Base-by-base conservation (phyloP, 2,888 invertebrate species). In the Peribatodes rhomboidaria region DNA sequence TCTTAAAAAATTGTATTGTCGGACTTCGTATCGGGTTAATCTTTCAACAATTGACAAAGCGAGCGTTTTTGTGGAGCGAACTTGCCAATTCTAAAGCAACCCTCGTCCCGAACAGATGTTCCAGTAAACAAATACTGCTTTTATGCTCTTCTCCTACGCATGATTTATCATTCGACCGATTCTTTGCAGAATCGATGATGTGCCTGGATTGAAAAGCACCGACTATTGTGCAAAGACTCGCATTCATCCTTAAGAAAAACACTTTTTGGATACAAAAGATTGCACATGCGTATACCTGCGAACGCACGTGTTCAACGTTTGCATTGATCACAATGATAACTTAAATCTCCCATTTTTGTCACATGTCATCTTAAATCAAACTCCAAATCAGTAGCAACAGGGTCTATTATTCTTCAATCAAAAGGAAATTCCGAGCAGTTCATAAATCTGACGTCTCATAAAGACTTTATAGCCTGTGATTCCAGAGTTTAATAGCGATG, bases 281-380 rank as follows among this genome's bases (percentile, higher is more conserved):
- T 90, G 89, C 92, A 92, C 92, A 91, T 91, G 91, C 86, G 69
- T 84, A 84, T 92, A 92, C 92, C 92, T 92, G 92, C 87, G 77
- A 78, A 86, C 90, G 90, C 93, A 92, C 93, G 92, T 93, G 92
- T 92, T 89, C 87, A 76, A 81, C 78, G 84, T 89, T 89, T 88
- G 85, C 87, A 86, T 88, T 87, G 84, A 73, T 68, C 70, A 82
- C 80, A 84, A 83, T 83, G 82, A 82, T 81, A 81, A 81, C 74
- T 74, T 73, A 71, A 77, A 50, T 66, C 49, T 22, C 52, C 68
- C 78, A 78, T 80, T 77, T 56, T 68, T 61, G 61, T 52, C 67
- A 76, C 73, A 75, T 74, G 79, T 77, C 77, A 76, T 72, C 74
- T 68, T 59, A 81, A 86, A 83, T 80, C 74, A 76, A 80, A 83